Base-by-base conservation (phyloP, 2,113 vertebrate species). In the Herpailurus yagouaroundi region DNA sequence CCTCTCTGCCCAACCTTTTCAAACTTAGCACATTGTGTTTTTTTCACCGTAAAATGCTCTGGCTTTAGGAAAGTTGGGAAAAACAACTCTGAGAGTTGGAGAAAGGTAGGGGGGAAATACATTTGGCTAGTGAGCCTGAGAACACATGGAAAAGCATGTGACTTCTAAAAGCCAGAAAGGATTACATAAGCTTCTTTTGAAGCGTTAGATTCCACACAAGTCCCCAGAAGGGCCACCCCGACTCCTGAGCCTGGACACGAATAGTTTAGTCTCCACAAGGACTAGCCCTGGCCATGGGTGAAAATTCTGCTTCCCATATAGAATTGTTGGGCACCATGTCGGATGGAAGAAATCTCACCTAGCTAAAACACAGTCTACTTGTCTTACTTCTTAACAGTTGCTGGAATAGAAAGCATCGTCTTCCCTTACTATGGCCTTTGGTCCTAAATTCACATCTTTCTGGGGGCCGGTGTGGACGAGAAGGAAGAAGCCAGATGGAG, bases 31-130 rank as follows among this genome's bases (percentile, higher is more conserved):
- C 45, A 66, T 45, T 45, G 45, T 41, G 45, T 50, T 66, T 79
- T 89, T 48, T 38, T 93, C 81, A 71, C 19, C 73, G 41, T 33
- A 85, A 90, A 77, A n/a, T 77, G 69, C 60, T 95, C 96, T 73
- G 73, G 55, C 68, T 89, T 96, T 60, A 4, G 71, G 33, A 92
- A 71, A 23, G 25, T 21, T 57, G 45, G 5, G 29, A 12, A 57
- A 97, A 89, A 41, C 19, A 15, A 38, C 50, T n/a, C 6, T 41
- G 23, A 88, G 57, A 77, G 27, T 7, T 79, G 29, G 50, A 88
- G 14, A 29, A 68, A 48, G 18, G 19, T 13, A 66, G 45, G 68
- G 21, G 27, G 69, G 52, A 80, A 73, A 64, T 64, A 63, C 31
- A 69, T 80, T n/a, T 86, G 55, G 52, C 63, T 41, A 14, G 4